Base-by-base conservation (phyloP, 1,140 invertebrate species). In the Atta texana region DNA sequence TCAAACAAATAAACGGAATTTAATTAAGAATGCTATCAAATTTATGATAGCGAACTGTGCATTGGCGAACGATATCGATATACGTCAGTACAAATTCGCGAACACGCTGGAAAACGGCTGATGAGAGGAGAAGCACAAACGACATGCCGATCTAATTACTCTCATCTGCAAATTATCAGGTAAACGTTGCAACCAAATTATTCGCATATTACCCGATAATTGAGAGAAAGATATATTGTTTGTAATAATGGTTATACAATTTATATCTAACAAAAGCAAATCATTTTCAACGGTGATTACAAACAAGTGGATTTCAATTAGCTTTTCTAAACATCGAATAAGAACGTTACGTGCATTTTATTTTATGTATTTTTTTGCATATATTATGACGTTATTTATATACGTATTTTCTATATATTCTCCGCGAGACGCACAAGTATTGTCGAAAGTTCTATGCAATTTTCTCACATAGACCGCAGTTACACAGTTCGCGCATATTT, bases 1-100 rank as follows among this genome's bases (percentile, higher is more conserved):
- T 77, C 66, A 59, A 44, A 39, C 14, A 57, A 85, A 85, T 72
- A 51, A 61, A 44, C 16, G 39, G 59, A 86, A 88, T 89, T 89
- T 89, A 91, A 91, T 90, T 88, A 90, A 90, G 77, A 86, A 87
- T 72, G 75, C 59, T 55, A 75, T 89, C 80, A 75, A 90, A 91
- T 90, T 91, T 87, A 66, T 78, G 57, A 88, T 78, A 24, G 21
- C 14, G n/a, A 64, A 24, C 68, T 24, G 24, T 39, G 64, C 71
- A 71, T 75, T 77, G 81, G n/a, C 31, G 57, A 86, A 34, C 72
- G 49, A 78, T 64, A 68, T 68, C 63, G 31, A 61, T 64, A 59
- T 86, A 61, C 63, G 64, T n/a, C 71, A 44, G 18, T 51, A 64
- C 39, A 69, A 66, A 80, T 88, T 74, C n/a, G 68, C 57, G 24